Percentiles rank a stretch among this genome's conserved stretches.
These are phyloP conservation scores for Scatophagus argus DNA, from an alignment of 2,113 vertebrate species.

Conservation along the genomic window DNA sequence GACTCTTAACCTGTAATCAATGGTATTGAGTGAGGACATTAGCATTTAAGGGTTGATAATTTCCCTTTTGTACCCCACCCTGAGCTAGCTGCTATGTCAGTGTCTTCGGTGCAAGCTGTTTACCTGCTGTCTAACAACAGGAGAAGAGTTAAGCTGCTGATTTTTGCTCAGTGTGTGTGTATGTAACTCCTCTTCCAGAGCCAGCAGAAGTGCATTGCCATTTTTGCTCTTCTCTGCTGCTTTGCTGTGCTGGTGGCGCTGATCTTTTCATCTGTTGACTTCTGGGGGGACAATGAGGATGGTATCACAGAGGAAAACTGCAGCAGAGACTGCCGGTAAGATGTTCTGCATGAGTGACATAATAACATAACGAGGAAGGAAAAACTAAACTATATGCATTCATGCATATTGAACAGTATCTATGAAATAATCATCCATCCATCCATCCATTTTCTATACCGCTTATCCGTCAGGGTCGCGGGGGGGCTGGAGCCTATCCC, in stretches of 20 bases:
- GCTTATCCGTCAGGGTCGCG: too few relatives aligned
- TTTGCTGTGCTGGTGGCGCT: slow-evolving; percentile 91
- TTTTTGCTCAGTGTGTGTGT: slow-evolving; percentile 11
- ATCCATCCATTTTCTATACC: too few relatives aligned
- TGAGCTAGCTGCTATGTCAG: slow-evolving; percentile 14
- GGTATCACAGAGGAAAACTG: slow-evolving; percentile 95
- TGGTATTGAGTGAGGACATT: slow-evolving; percentile 46
- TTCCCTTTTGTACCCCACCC: slow-evolving; percentile 15
- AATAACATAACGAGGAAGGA: background rate
- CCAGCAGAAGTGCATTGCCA: slow-evolving; percentile 96
- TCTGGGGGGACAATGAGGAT: slow-evolving; percentile 93
- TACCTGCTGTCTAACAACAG: background rate
- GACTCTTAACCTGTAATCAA: slow-evolving; percentile 38
- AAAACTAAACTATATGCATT: background rate
- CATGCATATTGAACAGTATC: slow-evolving; percentile 36
- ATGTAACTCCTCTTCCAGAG: slow-evolving; percentile 83
- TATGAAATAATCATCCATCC: background rate
- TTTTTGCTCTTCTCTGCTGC: slow-evolving; percentile 95
- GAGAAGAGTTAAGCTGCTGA: background rate
- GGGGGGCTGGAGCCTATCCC: too few relatives aligned
- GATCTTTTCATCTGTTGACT: slow-evolving; percentile 95
- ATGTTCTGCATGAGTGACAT: slow-evolving; percentile 36
- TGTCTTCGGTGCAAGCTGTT: background rate
- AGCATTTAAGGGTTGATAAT: slow-evolving; percentile 37
- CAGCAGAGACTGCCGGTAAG: slow-evolving; percentile 94